A percentile compares a stretch with the other conserved stretches of the same genome.
These are phyloP conservation scores for Chiroxiphia lanceolata DNA, from an alignment of 2,797 vertebrate species.

Conservation along the genomic window DNA sequence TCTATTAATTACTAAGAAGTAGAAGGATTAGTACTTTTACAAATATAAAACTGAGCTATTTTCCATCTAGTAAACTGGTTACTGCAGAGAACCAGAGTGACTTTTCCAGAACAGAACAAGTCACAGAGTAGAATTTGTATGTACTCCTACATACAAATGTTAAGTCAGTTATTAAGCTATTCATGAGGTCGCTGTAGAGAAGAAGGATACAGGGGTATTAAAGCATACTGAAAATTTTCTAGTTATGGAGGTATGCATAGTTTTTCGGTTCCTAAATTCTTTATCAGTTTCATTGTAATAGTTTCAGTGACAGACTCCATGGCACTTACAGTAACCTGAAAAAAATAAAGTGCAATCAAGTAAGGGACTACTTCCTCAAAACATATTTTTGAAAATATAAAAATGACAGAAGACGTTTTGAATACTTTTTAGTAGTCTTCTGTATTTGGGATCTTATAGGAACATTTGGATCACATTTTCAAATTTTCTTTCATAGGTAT, in stretches of 20 bases:
- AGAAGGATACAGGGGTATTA: neutral
- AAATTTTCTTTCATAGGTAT: neutral
- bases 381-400: neutral
- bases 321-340: neutral
- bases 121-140: neutral
- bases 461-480: neutral
- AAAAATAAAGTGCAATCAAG: neutral
- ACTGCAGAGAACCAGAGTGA: neutral
- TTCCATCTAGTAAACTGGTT: neutral
- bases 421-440: neutral
- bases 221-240: neutral
- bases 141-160: neutral
- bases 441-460: neutral
- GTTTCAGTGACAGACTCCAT: neutral
- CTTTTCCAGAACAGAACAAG: conserved; percentile 32
- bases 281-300: neutral
- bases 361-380: neutral
- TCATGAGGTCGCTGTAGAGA: neutral
- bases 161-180: neutral
- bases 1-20: neutral
- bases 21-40: neutral
- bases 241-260: neutral
- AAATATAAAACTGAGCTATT: neutral
- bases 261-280: neutral
- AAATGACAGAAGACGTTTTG: neutral